Evolutionary conservation across 1,140 invertebrate genomes (phyloP).

Genomic region (Apis dorsata): DNA sequence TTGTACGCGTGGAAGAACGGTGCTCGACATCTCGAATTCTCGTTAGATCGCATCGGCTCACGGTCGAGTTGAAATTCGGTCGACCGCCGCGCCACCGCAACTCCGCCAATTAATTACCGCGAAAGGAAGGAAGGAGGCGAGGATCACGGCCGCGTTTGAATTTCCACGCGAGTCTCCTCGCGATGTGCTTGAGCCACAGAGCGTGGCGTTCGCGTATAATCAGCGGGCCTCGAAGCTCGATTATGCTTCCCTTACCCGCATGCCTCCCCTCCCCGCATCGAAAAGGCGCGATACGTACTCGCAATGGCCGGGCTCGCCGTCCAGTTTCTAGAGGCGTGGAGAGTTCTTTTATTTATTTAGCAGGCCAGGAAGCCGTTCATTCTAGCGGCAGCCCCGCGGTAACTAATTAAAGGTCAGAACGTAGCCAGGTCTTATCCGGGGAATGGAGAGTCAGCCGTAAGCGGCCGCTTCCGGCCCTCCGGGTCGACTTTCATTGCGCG

Average conservation of each 20-base stretch:
- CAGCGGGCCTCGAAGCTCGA: conserved; percentile 52
- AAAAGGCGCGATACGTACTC: background rate
- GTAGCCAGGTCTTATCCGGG: conserved; percentile 63
- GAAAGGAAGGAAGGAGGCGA: conserved; percentile 56
- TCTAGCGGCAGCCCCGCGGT: conserved; percentile 67
- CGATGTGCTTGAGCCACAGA: conserved; percentile 67
- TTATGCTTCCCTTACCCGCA: conserved; percentile 49
- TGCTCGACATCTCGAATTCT: background rate
- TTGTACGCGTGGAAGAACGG: background rate
- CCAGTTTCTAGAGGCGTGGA: too few species aligned
- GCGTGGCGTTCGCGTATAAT: conserved; percentile 69
- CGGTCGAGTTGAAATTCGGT: conserved; percentile 59
- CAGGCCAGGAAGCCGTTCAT: conserved; percentile 76
- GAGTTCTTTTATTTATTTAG: conserved; percentile 76
- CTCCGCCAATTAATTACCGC: conserved; percentile 61
- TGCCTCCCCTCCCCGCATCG: background rate
- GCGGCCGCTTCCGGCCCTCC: conserved; percentile 70
- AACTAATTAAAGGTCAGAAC: conserved; percentile 78
- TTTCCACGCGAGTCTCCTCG: conserved; percentile 60
- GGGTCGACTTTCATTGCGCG: conserved; percentile 58
- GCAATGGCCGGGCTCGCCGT: conserved; percentile 10
- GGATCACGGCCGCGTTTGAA: conserved; percentile 62
- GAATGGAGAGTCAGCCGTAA: conserved; percentile 65
- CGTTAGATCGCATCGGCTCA: conserved; percentile 34
- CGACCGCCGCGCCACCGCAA: conserved; percentile 33